Base-by-base conservation (phyloP, 2,113 vertebrate genomes). In the Vanacampus margaritifer region DNA sequence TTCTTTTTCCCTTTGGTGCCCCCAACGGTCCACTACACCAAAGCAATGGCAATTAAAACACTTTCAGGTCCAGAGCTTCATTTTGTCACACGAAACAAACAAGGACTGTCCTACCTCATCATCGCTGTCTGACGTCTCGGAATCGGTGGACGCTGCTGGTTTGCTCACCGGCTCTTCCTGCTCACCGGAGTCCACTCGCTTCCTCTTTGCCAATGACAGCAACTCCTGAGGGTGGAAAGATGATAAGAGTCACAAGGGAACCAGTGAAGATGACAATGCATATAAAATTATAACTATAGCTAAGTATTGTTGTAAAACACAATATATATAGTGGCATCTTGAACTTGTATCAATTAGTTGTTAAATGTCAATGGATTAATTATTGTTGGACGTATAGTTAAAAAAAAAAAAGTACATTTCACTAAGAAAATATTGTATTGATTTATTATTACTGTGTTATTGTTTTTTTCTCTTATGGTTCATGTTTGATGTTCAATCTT, bases 1-100 rank as follows among this genome's bases (percentile, higher is more conserved):
- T 98, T 98, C 91, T 98, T 99, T 87, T 99, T 98, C 82, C 93
- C 95, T 93, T 99, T 99, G 83, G 95, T 95, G 73, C 94, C 97
- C 73, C 95, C 95, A 61, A 98, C 96, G 39, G 97, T 99, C 97
- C 97, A 99, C 97, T 99, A 79, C 9, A 88, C 21, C 0, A 28
- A 13, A 24, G 46, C 0, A 7, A 1, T 3, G 1, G 5, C n/a
- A n/a, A n/a, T 12, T 21, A 43, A 66, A 57, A 46, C 2, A 8
- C 48, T 39, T 39, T 36, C 17, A 53, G 10, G 6, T 23, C 24
- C 24, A 17, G 13, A 9, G 10, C 17, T 17, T 45, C 56, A 8
- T 39, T 50, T 7, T 16, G 7, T 54, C 21, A 35, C 54, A 19
- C 10, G 5, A 39, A 23, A 23, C 39, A 0, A 62, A 24, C 1